Evolutionary conservation across 2,797 vertebrate genomes (phyloP), one percentile per base, ranked within the genome.

Genomic region (Rhinatrema bivittatum): DNA sequence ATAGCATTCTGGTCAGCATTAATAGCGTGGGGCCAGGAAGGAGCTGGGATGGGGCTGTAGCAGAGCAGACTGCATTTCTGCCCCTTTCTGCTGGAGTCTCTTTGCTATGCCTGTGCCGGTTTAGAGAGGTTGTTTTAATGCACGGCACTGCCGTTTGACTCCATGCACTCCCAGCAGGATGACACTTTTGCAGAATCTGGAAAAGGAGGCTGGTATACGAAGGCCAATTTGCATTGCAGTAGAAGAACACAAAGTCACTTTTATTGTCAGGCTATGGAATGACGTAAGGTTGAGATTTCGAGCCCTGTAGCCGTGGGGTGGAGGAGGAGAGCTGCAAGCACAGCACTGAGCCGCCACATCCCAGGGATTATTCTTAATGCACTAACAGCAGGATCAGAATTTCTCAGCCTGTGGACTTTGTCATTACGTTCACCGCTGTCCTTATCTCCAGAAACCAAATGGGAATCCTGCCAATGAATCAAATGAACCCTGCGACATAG

Each of bases 1-100:
- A 65, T 46, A 50, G 53, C 42, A 22, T 56, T 50, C 53, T 24
- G 52, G 33, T 50, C 54, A 35, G 26, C 2, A 39, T 52, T 56
- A 44, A 63, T 67, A 53, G 53, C 1, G 20, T 41, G 14, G 17
- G 46, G 58, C 45, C 13, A 53, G 39, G 32, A 46, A 41, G 46
- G 51, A 27, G 34, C 37, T 39, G 39, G 36, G 40, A 54, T 41
- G 12, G 38, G n/a, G 38, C 58, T 56, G 46, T 53, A 8, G 40
- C 7, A 32, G 43, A 29, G 22, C n/a, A 11, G n/a, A n/a, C n/a
- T n/a, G n/a, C n/a, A n/a, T n/a, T 39, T 18, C 3, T 18, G 17
- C 15, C 18, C 16, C 31, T 12, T 15, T 0, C 10, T 12, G 29
- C 25, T 14, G 48, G 36, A 46, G 20, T 3, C 6, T 21, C 33